A percentile compares a stretch with the other conserved stretches of the same genome.
Evolutionary conservation across 2,113 vertebrate genomes (phyloP).

Genomic region (Poecile atricapillus): DNA sequence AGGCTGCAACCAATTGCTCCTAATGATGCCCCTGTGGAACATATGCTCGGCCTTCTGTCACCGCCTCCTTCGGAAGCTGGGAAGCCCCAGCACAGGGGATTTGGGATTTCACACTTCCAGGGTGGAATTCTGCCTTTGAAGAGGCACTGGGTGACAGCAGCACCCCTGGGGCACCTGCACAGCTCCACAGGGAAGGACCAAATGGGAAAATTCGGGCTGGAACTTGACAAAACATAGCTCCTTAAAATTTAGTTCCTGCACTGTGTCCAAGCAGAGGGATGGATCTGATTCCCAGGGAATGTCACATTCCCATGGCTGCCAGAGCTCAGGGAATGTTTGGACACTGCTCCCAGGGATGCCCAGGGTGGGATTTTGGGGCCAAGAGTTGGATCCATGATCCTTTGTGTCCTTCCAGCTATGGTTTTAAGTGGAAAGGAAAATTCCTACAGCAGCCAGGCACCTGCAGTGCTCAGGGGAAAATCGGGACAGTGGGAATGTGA

Average conservation of each 20-base stretch:
- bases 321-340: not conserved
- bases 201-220: rapidly evolving
- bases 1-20: not conserved
- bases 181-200: not conserved
- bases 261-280: not conserved
- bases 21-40: not conserved
- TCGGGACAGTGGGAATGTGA: rapidly evolving
- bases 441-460: not conserved
- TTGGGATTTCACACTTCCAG: not conserved
- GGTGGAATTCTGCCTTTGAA: rapidly evolving
- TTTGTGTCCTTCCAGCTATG: not conserved
- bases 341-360: not conserved
- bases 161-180: rapidly evolving
- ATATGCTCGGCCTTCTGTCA: not conserved
- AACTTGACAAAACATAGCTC: not conserved
- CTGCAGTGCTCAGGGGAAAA: rapidly evolving
- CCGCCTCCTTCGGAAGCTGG: not conserved
- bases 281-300: not conserved
- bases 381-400: not conserved
- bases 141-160: not conserved
- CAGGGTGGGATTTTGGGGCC: not conserved
- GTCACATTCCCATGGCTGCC: not conserved
- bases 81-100: not conserved
- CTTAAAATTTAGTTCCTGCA: not conserved
- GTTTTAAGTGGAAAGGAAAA: not conserved